Evolutionary conservation across 1,140 invertebrate species (phyloP), one percentile per base, ranked within the genome.

Genomic region (Aradophagus sp.): DNA sequence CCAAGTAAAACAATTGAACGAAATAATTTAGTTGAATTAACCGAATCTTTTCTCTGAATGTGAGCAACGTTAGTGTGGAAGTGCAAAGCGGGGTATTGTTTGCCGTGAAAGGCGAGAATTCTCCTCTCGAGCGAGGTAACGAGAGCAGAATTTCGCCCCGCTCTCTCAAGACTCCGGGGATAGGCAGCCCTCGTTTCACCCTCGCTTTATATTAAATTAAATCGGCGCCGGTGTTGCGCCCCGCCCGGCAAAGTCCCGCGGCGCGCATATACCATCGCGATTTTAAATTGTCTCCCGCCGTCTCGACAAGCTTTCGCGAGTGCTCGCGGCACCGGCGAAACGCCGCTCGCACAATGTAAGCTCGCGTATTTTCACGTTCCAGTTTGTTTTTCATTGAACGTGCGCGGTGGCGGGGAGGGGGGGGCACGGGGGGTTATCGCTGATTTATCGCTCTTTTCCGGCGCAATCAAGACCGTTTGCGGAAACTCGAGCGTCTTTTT

Each of bases 171-270:
- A 34, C 56, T 55, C 50, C 35, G 55, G 39, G 26, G 5, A 11
- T 26, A 16, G 15, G 36, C 32, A 34, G 34, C 42, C 12, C 52
- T 50, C 35, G 42, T 27, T 63, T 62, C 50, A 50, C 58, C 66
- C 66, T 62, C 53, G 65, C 27, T 58, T 58, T 62, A 61, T 62
- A 56, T 69, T 61, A 62, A 69, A 62, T 69, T 69, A 69, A 62
- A 61, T 45, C 65, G 55, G 41, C 65, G 48, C 55, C 16, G 38
- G 23, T 19, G 45, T 16, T 14, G 10, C n/a, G 52, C 42, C 48
- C 38, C 20, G 39, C 16, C 13, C 39, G 47, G 47, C 53, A 68
- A 59, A 68, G 65, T 48, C 34, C 26, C 15, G 42, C 34, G 41
- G 12, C 53, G 55, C 55, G 58, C 61, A 68, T 68, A 61, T 68